Base-by-base conservation (phyloP, 2,113 vertebrate genomes). In the Marmota flaviventris region DNA sequence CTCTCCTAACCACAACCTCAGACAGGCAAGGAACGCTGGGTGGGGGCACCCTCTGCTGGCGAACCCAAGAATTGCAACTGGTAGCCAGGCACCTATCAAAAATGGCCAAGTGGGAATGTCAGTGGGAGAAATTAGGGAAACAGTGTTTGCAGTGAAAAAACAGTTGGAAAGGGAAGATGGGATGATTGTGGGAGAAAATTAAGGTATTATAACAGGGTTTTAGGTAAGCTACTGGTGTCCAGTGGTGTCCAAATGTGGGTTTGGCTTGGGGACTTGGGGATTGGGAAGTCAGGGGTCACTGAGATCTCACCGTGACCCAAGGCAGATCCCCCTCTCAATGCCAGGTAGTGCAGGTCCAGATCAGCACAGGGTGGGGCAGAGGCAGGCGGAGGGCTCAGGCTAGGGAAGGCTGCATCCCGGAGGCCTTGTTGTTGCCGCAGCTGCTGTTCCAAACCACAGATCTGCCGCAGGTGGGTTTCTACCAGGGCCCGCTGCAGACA, bases 401-500 rank as follows among this genome's bases (percentile, higher is more conserved):
- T 99, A 82, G 99, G 98, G 98, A 99, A 99, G 27, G 99, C 95
- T 97, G 95, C 92, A 4, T 97, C 10, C 61, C 70, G 85, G 42
- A 97, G 94, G 51, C 96, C 95, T 8, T 99, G 99, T 0, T 99
- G 98, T 96, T 99, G 99, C 91, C 99, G 98, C 65, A 99, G 98
- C 79, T 99, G 99, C 48, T 99, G 99, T 97, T 99, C 99, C 98
- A 99, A 98, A 96, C 98, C 99, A 92, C 99, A 99, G 98, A 99
- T 99, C 32, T 99, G 99, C 98, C 99, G 99, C 88, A 99, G 97
- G 20, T 99, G 99, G 0, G 99, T 99, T 98, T 99, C 99, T 97
- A 99, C 99, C 98, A 99, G 98, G 42, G 99, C 99, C n/a, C 99
- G 99, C 99, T 99, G 97, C 4, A 0, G 25, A 48, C 4, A 73